Evolutionary conservation across 2,797 vertebrate genomes (phyloP).

Genomic region (Nasua narica): DNA sequence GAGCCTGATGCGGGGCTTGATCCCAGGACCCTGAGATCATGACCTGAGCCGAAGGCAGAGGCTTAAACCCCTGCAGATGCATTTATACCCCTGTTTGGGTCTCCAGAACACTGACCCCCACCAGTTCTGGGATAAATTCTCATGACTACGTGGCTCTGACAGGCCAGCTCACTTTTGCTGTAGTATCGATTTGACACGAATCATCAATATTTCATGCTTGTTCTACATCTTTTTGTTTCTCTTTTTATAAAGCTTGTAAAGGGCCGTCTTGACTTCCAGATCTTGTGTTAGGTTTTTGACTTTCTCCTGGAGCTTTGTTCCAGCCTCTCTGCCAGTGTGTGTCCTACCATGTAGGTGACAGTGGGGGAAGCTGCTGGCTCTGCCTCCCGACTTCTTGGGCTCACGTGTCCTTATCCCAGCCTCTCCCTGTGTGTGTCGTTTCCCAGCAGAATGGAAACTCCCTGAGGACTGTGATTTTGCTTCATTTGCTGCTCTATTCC

Average conservation of each 20-base stretch:
- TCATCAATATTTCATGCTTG: slow-evolving; percentile 8
- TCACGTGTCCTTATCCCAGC: background rate
- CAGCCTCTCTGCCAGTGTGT: background rate
- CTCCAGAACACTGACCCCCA: background rate
- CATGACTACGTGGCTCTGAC: background rate
- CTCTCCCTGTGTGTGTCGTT: background rate
- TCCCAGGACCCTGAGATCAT: too few relatives aligned
- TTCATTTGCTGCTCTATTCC: background rate
- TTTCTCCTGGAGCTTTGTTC: background rate
- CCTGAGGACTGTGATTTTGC: background rate
- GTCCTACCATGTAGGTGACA: background rate
- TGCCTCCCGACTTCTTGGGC: background rate
- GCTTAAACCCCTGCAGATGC: too few relatives aligned
- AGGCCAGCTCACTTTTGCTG: background rate
- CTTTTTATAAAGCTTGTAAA: background rate
- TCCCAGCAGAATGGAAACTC: background rate
- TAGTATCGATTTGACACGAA: background rate
- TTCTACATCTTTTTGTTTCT: background rate
- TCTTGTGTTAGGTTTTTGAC: background rate
- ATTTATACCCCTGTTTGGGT: background rate
- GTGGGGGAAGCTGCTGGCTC: background rate
- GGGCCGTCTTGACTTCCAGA: background rate
- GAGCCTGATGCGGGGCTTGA: too few relatives aligned
- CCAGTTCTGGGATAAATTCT: background rate
- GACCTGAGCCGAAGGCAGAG: too few relatives aligned